Conservation (phyloP, 1,140 invertebrate species). For the Caenorhabditis inopinata region DNA sequence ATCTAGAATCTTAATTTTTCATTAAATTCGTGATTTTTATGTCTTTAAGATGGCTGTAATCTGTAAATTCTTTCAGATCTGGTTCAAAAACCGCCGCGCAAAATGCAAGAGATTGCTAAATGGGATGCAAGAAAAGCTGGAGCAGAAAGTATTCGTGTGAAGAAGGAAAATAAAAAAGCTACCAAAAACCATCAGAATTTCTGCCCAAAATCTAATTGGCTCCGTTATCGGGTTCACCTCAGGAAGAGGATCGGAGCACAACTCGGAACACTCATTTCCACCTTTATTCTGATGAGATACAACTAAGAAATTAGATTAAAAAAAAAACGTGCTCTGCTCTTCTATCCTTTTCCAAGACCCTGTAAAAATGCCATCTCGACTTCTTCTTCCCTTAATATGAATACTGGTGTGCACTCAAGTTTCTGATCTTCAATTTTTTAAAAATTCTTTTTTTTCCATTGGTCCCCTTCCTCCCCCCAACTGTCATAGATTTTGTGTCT, state of each 20-base stretch:
- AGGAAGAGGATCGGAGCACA: background rate
- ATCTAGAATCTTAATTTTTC: background rate
- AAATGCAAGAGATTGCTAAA: slow-evolving; percentile 59
- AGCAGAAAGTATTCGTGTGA: slow-evolving; percentile 13
- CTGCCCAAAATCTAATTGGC: background rate
- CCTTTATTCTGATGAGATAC: no score
- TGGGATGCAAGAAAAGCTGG: slow-evolving; percentile 42
- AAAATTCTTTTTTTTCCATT: no score
- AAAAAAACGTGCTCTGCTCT: no score
- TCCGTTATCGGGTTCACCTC: background rate
- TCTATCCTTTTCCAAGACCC: no score
- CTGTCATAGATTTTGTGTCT: no score
- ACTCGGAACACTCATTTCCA: no score
- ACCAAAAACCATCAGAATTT: no score
- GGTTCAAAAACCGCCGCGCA: slow-evolving; percentile 65
- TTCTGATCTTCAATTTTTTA: background rate
- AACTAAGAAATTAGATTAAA: no score
- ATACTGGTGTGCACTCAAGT: background rate
- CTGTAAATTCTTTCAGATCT: slow-evolving; percentile 49
- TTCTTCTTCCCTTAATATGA: background rate
- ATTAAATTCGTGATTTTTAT: no score
- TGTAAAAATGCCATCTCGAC: background rate
- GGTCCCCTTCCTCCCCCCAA: no score
- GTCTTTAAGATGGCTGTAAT: no score
- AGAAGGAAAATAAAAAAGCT: no score